A percentile compares a stretch with the other conserved stretches of the same genome.
Conservation (phyloP, 2,888 invertebrate species). For the Amphipyra tragopoginis region DNA sequence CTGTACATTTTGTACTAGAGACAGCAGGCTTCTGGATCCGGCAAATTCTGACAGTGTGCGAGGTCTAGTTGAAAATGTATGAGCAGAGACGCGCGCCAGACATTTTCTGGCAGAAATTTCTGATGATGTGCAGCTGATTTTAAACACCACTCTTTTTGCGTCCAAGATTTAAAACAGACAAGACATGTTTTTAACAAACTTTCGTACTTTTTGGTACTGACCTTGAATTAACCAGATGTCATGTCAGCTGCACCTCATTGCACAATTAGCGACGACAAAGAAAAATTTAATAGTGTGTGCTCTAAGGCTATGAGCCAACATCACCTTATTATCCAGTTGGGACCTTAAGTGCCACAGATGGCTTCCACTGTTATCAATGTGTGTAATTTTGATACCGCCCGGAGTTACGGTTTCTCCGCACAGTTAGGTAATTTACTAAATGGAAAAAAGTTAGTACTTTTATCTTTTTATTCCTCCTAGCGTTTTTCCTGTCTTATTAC, state of each 20-base stretch:
- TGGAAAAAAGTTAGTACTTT: slow-evolving; percentile 4
- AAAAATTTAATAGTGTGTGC: slow-evolving; percentile 19
- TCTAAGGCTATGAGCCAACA: slow-evolving; percentile 25
- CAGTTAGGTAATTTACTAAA: background rate
- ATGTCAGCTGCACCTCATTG: slow-evolving; percentile 26
- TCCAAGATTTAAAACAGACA: background rate
- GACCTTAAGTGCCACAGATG: slow-evolving; percentile 7
- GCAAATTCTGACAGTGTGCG: too few relatives aligned
- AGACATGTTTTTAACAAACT: background rate
- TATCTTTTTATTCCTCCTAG: slow-evolving; percentile 31
- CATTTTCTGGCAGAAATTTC: too few relatives aligned
- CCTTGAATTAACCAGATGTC: slow-evolving; percentile 19
- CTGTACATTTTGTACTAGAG: too few relatives aligned
- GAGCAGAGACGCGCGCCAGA: too few relatives aligned
- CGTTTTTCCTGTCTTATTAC: slow-evolving; percentile 18
- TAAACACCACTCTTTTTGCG: background rate
- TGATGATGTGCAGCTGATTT: too few relatives aligned
- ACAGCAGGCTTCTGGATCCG: too few relatives aligned
- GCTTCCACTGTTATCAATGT: slow-evolving; percentile 15
- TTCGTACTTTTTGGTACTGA: slow-evolving; percentile 3
- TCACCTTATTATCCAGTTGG: slow-evolving; percentile 25
- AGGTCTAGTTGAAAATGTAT: too few relatives aligned
- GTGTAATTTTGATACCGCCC: slow-evolving; percentile 36
- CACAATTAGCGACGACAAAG: slow-evolving; percentile 3
- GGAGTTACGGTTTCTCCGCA: slow-evolving; percentile 8